These are phyloP conservation scores for Nymphalis polychloros DNA, from an alignment of 2,888 invertebrate species.

Conservation along the genomic window DNA sequence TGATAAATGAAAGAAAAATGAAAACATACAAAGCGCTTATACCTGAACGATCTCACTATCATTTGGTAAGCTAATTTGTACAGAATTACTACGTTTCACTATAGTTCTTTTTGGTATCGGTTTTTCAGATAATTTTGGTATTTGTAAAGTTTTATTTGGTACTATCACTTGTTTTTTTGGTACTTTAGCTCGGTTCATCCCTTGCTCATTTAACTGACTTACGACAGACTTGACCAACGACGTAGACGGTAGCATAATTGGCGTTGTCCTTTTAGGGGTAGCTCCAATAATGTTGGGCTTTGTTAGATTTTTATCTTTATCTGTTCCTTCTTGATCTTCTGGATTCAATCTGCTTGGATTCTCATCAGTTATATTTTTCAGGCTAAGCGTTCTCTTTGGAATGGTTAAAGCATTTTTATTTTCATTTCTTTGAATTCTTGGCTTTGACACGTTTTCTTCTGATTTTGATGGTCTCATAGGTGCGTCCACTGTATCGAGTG, in stretches of 20 bases:
- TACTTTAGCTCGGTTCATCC: conserved; percentile 66
- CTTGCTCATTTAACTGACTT: conserved; percentile 68
- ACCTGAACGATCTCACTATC: conserved; percentile 71
- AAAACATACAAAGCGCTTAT: conserved; percentile 61
- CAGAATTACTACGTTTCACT: conserved; percentile 72
- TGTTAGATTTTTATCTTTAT: conserved; percentile 45
- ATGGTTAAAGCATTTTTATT: conserved; percentile 35
- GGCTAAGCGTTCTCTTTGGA: conserved; percentile 43
- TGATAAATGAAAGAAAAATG: conserved; percentile 45
- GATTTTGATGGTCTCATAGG: conserved; percentile 66
- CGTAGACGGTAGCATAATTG: conserved; percentile 68
- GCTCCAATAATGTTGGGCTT: conserved; percentile 76
- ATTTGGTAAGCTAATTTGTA: conserved; percentile 64
- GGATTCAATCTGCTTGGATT: too few species aligned
- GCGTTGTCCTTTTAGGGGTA: conserved; percentile 65
- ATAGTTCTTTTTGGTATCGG: conserved; percentile 75
- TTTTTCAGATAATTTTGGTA: conserved; percentile 76
- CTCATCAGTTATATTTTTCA: conserved; percentile 42
- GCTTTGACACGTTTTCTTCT: conserved; percentile 61
- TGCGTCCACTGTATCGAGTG: conserved; percentile 64
- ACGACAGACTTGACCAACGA: conserved; percentile 73
- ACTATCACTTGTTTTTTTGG: conserved; percentile 73
- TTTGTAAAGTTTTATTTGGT: conserved; percentile 76
- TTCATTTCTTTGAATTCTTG: conserved; percentile 38
- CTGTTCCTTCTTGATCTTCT: conserved; percentile 44